Evolutionary conservation across 2,113 vertebrate species (phyloP), one percentile per base, ranked within the genome.

Genomic region (Tupaia tana): DNA sequence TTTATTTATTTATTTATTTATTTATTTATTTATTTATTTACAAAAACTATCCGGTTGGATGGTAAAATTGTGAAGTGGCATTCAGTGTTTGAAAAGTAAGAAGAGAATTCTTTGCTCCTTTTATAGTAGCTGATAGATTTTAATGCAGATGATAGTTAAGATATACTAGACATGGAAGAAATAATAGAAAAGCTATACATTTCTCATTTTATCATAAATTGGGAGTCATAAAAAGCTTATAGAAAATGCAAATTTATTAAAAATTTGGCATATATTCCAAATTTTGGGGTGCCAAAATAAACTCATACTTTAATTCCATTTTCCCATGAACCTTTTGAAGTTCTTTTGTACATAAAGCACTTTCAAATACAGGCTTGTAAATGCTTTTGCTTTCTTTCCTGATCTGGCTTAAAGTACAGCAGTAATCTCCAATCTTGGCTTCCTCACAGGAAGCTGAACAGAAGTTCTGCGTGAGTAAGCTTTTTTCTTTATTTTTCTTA

Each of bases 371-470:
- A 43, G 3, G 13, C 18, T 54, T 13, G 31, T 54, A 18, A 1
- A 3, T 70, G 59, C 13, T 66, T 88, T 77, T 85, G 29, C 27
- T 67, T 29, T 81, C 56, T 89, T 86, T 89, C 61, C 59, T 56
- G 19, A 22, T 43, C 54, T 91, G 79, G 63, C 8, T 78, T 78
- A 29, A 2, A 25, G 8, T 15, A 9, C 6, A 64, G 25, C 31
- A 84, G 63, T 59, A 4, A 61, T 78, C 59, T 27, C 24, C 56
- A 31, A 4, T 83, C 34, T 75, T 66, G 63, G 82, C 89, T 97
- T 82, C 82, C 94, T 94, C 8, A 14, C 6, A 74, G 91, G 89
- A 88, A 93, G 84, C 11, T 85, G 43, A 95, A 27, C 75, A 78
- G 31, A 92, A 93, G 74, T 89, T 90, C 64, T 74, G 16, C 5